A percentile compares a stretch with the other conserved stretches of the same genome.
phyloP scores from a whole-genome alignment of 2,797 vertebrate genomes.

The Sarcophilus harrisii region DNA sequence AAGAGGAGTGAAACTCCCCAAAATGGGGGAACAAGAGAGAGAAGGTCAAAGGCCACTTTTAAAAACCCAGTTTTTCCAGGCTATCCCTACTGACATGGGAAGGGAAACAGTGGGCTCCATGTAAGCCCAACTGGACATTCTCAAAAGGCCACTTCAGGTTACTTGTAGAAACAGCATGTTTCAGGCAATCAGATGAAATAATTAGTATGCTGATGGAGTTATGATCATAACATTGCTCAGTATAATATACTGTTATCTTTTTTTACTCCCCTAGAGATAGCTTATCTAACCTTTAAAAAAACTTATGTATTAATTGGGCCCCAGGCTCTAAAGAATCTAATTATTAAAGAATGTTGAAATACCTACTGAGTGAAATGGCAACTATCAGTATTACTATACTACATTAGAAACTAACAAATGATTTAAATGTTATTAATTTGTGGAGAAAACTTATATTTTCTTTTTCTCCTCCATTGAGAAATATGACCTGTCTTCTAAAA shows the following conservation, averaged over 20 bases:
- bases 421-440: background rate
- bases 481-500: background rate
- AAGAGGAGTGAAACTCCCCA: background rate
- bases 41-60: background rate
- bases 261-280: background rate
- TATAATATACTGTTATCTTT: background rate
- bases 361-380: background rate
- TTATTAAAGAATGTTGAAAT: constrained; percentile 22
- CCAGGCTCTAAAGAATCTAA: background rate
- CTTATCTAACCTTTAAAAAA: background rate
- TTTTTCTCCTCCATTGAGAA: constrained; percentile 2
- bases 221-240: background rate
- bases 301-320: background rate
- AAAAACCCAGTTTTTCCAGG: background rate
- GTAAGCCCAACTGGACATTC: background rate
- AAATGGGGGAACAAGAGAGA: background rate
- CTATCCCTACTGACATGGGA: background rate
- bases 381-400: background rate
- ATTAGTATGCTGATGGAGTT: background rate
- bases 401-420: background rate
- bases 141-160: background rate
- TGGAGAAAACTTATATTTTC: background rate
- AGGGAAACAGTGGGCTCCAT: background rate
- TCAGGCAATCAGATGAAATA: background rate
- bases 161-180: background rate